Base-by-base conservation (phyloP, 2,888 invertebrate species). In the Mesorhabditis spiculigera region DNA sequence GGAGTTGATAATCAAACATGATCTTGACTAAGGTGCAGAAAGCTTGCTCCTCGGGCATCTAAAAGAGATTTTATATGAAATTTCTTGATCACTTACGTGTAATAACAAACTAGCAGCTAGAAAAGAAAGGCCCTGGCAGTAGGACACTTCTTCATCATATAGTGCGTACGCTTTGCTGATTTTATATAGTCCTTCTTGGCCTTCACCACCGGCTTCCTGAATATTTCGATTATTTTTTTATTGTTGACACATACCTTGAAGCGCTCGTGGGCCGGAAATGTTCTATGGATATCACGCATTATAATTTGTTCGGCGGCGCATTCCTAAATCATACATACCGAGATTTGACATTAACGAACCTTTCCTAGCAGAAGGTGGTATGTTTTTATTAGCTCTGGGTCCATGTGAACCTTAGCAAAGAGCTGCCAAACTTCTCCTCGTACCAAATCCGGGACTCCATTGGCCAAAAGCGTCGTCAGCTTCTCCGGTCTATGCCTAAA, bases 31-130 rank as follows among this genome's bases (percentile, higher is more conserved):
- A 88, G 16, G 98, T 92, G 86, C 94, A 94, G 87, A 99, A 99
- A 0, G 97, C 95, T 89, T 98, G 95, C 87, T 99, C 98, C 88
- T 99, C 98, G 0, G 97, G 96, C 96, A 99, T 97, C 95, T 97
- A 86, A 75, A 88, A 69, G n/a, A 13, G 43, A 4, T 66, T 62
- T 10, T 13, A 13, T 10, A 50, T 50, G 10, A 50, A 1, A 13
- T 50, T 50, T 13, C 43, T 28, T 28, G 43, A 74, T 45, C n/a
- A 75, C 76, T 68, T 66, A 96, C 96, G 87, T 98, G 97, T 75
- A 98, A 89, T 45, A 99, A 89, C 71, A 98, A 89, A 68, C 96
- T 94, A 74, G 98, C 98, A 58, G 95, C 95, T 61, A 99, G 89
- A 87, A 98, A 99, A 87, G 96, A 97, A 73, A 97, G 90, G 5